Evolutionary conservation across 2,888 invertebrate genomes (phyloP).

Genomic region (Chironomus riparius): DNA sequence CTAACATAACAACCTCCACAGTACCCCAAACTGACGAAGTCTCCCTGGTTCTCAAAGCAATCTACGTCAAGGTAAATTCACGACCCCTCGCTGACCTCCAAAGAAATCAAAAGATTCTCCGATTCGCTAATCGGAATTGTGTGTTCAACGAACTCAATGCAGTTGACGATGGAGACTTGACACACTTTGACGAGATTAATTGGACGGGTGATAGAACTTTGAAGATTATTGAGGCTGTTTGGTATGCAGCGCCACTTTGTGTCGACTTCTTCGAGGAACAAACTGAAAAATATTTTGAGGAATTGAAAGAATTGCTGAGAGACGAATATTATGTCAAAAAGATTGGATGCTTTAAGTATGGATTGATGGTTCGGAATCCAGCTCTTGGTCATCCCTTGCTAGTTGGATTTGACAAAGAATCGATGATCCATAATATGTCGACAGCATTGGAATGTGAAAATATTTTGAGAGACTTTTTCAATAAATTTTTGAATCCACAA

Average conservation of each 20-base stretch:
- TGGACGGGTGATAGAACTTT: not conserved
- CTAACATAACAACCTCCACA: too few relatives aligned
- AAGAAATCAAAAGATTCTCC: not conserved
- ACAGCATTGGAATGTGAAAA: not conserved
- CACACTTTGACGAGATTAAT: not conserved
- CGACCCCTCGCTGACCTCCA: not conserved
- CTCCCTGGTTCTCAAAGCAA: not conserved
- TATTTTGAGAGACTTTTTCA: not conserved
- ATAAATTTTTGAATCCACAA: not conserved
- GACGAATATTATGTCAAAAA: not conserved
- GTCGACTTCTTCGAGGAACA: not conserved
- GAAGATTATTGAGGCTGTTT: not conserved
- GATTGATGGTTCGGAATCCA: not conserved
- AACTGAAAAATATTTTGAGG: not conserved
- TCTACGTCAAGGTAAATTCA: not conserved
- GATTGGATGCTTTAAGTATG: not conserved
- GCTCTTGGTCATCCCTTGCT: not conserved
- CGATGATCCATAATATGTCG: not conserved
- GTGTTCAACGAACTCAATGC: not conserved
- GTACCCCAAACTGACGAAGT: not conserved
- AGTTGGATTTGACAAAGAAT: not conserved
- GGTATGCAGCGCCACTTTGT: not conserved
- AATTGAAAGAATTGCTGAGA: not conserved
- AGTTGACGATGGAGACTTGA: not conserved
- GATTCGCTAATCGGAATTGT: not conserved